Evolutionary conservation across 2,888 invertebrate species (phyloP), one percentile per base, ranked within the genome.

Genomic region (Icerya purchasi): DNA sequence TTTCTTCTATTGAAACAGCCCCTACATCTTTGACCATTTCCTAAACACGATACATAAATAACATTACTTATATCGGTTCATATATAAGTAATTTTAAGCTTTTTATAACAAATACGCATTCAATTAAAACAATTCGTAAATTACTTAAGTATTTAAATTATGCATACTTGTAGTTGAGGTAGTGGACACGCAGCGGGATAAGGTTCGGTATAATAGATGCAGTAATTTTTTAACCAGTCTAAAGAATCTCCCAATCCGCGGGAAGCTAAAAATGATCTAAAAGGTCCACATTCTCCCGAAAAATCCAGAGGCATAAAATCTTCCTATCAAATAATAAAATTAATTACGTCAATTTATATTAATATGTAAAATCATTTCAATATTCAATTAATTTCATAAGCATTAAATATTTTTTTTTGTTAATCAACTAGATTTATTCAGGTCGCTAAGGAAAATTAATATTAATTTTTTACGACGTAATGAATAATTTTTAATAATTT

Each of bases 261-360:
- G 1, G 20, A 24, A n/a, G 52, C 50, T 21, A 56, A 22, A 21
- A n/a, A 56, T 3, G 60, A 51, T 23, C 60, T 19, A 8, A 60
- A 25, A 0, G 60, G 60, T 25, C 60, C 60, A 20, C 53, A 60
- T 56, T 60, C 60, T 8, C 56, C 56, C 8, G 60, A 60, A 1
- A 56, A 60, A 60, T 60, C 60, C 3, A 53, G 25, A 25, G 60
- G 60, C 19, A 60, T 53, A 22, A 21, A 60, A 24, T 56, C 53
- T 22, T 56, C 56, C 60, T 60, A n/a, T 10, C 25, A 51, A n/a
- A n/a, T n/a, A n/a, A n/a, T n/a, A n/a, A n/a, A n/a, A n/a, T n/a
- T n/a, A n/a, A n/a, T n/a, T n/a, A n/a, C n/a, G n/a, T n/a, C n/a
- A n/a, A n/a, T n/a, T n/a, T n/a, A n/a, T n/a, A n/a, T n/a, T n/a